These are phyloP conservation scores for Drosophila hamatofila DNA, from an alignment of 2,888 invertebrate genomes.

Conservation along the genomic window DNA sequence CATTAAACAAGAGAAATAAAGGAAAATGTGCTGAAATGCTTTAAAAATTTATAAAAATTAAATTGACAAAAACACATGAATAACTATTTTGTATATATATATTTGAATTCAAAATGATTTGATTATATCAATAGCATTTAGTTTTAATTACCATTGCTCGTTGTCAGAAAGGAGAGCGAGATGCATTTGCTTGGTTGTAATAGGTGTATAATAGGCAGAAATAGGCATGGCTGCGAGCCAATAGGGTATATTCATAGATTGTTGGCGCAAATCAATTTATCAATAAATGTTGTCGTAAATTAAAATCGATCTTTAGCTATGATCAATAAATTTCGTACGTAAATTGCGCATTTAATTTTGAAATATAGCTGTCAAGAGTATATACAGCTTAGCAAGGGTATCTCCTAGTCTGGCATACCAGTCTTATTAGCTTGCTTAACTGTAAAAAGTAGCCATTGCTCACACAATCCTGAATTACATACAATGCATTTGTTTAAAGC, in stretches of 20 bases:
- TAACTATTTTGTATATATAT: background rate
- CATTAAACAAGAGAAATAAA: background rate
- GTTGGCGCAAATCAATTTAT: no score
- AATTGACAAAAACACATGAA: background rate
- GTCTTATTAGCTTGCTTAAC: background rate
- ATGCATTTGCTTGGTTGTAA: no score
- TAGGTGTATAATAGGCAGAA: no score
- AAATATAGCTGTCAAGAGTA: background rate
- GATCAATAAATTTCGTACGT: background rate
- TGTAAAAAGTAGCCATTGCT: background rate
- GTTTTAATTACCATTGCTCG: background rate
- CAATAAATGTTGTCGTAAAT: no score
- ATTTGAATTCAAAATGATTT: background rate
- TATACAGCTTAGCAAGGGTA: background rate
- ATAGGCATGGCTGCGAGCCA: no score
- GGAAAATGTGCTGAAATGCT: background rate
- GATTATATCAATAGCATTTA: background rate
- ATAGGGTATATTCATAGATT: no score
- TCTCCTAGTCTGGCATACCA: background rate
- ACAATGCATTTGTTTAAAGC: conserved; percentile 3
- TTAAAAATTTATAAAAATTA: background rate
- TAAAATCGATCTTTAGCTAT: no score
- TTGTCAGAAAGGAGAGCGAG: no score
- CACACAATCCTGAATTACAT: background rate
- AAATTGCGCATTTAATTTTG: background rate